phyloP scores from a whole-genome alignment of 2,113 vertebrate species.

The Proteles cristata region DNA sequence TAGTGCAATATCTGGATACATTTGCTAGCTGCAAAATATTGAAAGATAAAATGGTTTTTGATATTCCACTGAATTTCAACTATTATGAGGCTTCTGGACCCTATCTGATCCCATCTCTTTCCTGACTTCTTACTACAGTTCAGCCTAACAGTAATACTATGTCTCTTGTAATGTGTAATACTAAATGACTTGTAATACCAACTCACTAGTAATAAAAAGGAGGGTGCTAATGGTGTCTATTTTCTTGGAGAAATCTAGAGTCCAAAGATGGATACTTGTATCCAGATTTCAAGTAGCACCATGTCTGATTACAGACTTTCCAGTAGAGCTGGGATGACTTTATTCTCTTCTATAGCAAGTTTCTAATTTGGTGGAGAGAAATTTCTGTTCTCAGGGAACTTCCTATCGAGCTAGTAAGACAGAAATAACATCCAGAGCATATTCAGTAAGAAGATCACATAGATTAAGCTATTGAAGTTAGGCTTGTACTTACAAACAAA shows the following conservation, averaged over 20 bases:
- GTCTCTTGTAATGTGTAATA: neutral
- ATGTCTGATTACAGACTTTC: neutral
- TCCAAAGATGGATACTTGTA: neutral
- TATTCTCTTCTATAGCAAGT: neutral
- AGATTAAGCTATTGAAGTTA: neutral
- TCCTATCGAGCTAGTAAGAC: neutral
- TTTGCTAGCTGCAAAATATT: conserved; percentile 1
- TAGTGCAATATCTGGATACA: neutral
- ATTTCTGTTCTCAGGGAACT: neutral
- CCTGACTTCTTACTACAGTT: neutral
- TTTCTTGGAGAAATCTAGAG: neutral
- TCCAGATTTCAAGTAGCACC: neutral
- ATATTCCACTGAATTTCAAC: neutral
- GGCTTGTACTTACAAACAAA: neutral
- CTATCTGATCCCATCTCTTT: neutral
- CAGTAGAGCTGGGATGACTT: neutral
- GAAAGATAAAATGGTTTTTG: neutral
- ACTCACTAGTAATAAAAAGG: neutral
- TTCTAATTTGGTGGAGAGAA: neutral
- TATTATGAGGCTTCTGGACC: neutral
- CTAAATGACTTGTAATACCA: neutral
- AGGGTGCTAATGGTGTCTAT: neutral
- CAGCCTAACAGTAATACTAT: neutral
- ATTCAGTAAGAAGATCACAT: neutral
- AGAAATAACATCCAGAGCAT: neutral